Percentiles rank a stretch among this genome's conserved stretches.
Conservation (phyloP, 2,888 invertebrate species). For the Synergus laeviventris region DNA sequence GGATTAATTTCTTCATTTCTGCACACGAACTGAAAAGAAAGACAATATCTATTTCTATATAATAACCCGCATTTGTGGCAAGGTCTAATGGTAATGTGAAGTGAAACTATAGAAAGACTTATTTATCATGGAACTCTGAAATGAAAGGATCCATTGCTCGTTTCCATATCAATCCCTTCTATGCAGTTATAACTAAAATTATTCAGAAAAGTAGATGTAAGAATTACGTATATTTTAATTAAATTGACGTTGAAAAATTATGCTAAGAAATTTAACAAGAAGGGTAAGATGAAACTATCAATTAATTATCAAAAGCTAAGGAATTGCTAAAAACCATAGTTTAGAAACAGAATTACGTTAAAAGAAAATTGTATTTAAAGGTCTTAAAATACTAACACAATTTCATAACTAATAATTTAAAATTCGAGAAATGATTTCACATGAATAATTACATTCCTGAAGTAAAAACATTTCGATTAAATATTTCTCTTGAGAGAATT, state of each 20-base stretch:
- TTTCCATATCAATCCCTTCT: background rate
- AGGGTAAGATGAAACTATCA: too few relatives aligned
- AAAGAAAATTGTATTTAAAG: background rate
- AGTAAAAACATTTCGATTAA: background rate
- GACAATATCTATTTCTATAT: conserved; percentile 5
- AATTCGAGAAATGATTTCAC: background rate
- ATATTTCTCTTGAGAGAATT: background rate
- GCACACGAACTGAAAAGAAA: background rate
- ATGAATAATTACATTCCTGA: background rate
- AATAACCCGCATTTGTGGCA: background rate
- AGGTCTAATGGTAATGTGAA: background rate
- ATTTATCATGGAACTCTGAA: background rate
- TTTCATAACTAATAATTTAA: background rate
- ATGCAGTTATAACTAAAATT: background rate
- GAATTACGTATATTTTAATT: too few relatives aligned
- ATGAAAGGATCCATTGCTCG: background rate
- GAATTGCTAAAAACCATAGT: too few relatives aligned
- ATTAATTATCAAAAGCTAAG: too few relatives aligned
- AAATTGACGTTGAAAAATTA: too few relatives aligned
- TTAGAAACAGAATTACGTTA: too few relatives aligned
- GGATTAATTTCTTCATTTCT: conserved; percentile 11
- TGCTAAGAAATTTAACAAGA: too few relatives aligned
- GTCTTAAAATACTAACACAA: too few relatives aligned
- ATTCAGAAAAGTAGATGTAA: too few relatives aligned
- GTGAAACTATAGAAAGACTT: background rate